A percentile compares a stretch with the other conserved stretches of the same genome.
These are phyloP conservation scores for Ciconia stormi DNA, from an alignment of 2,113 vertebrate genomes.

Conservation along the genomic window DNA sequence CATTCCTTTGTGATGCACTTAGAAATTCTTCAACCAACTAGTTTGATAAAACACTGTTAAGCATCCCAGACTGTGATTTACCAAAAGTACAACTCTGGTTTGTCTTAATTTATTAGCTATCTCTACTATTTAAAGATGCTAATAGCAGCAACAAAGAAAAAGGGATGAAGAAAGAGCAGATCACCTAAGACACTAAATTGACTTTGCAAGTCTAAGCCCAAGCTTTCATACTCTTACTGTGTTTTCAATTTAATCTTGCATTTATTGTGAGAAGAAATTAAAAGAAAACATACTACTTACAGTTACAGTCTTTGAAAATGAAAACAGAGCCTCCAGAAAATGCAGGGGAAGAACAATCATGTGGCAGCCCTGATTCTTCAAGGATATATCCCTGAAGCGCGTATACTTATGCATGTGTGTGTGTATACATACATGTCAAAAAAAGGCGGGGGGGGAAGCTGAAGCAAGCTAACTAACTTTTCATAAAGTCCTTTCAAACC, in stretches of 20 bases:
- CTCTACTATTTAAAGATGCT: not conserved
- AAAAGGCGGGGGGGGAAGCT: not conserved
- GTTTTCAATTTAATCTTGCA: not conserved
- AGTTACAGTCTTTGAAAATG: not conserved
- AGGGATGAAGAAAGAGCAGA: not conserved
- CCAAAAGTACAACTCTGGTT: not conserved
- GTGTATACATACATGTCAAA: not conserved
- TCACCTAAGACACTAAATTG: not conserved
- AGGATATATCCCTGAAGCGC: not conserved
- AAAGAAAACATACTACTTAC: not conserved
- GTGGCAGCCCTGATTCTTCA: not conserved
- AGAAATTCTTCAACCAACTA: not conserved
- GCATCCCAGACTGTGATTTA: not conserved
- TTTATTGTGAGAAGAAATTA: not conserved
- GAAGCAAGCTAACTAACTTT: not conserved
- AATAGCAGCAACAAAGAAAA: not conserved
- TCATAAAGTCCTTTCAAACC: not conserved
- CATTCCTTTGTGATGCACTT: not conserved
- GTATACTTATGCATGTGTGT: not conserved
- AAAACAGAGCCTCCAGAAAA: not conserved
- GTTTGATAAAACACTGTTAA: not conserved
- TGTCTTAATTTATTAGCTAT: not conserved
- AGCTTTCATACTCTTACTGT: not conserved
- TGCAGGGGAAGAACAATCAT: not conserved
- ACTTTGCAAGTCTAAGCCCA: not conserved